Percentiles rank a stretch among this genome's conserved stretches.
Evolutionary conservation across 2,113 vertebrate genomes (phyloP).

Genomic region (Lethenteron reissneri): DNA sequence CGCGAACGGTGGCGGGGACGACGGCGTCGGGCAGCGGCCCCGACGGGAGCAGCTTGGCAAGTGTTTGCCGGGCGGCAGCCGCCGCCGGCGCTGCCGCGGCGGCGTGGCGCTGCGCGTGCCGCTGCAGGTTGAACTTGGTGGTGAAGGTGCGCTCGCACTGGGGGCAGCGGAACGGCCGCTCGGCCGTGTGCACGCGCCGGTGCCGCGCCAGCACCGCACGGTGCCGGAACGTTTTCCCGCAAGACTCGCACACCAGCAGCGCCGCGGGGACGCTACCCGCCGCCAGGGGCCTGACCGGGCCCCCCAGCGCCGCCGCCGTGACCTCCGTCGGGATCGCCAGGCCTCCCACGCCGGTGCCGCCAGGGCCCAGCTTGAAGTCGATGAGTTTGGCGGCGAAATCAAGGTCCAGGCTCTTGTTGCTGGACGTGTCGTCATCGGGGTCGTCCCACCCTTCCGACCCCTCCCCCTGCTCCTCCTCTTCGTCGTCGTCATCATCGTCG

Average conservation of each 20-base stretch:
- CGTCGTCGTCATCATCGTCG: constrained; percentile 11
- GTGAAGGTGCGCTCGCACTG: neutral
- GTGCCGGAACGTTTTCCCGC: constrained; percentile 74
- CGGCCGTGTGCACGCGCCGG: constrained; percentile 40
- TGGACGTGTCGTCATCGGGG: constrained; percentile 45
- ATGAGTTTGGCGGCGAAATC: constrained; percentile 78
- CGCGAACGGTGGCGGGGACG: too few relatives aligned
- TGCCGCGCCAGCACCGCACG: constrained; percentile 68
- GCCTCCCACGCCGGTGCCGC: too few relatives aligned
- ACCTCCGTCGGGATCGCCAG: too few relatives aligned
- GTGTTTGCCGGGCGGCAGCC: too few relatives aligned
- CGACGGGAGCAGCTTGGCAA: too few relatives aligned
- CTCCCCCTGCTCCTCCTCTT: constrained; percentile 19
- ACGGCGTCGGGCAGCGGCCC: too few relatives aligned
- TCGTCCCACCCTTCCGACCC: constrained; percentile 18
- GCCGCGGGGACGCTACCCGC: neutral
- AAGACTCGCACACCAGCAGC: constrained; percentile 15
- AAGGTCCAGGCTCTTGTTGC: constrained; percentile 83
- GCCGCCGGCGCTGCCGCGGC: too few relatives aligned
- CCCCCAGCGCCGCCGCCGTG: too few relatives aligned
- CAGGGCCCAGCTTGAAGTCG: constrained; percentile 48
- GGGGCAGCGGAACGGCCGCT: neutral
- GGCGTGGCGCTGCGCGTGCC: neutral
- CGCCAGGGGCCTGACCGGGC: too few relatives aligned
- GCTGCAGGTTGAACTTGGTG: constrained; percentile 2